phyloP scores from a whole-genome alignment of 2,888 invertebrate species.

The Acronicta aceris region DNA sequence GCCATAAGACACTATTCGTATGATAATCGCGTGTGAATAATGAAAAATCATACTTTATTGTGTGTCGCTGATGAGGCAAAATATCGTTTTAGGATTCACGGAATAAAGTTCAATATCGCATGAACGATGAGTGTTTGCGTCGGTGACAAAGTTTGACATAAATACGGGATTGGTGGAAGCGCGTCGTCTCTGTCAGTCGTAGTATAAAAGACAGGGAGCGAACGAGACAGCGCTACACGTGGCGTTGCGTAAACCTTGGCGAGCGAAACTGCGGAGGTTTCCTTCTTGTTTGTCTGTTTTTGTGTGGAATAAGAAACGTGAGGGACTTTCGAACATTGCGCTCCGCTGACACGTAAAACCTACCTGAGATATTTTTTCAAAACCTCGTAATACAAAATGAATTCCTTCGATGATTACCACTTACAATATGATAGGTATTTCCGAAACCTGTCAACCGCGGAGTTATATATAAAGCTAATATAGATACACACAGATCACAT shows the following conservation, averaged over 20 bases:
- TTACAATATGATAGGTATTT: too few species aligned
- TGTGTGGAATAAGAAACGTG: slow-evolving; percentile 26
- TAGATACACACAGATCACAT: too few species aligned
- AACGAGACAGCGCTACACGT: slow-evolving; percentile 21
- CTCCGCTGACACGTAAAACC: background rate
- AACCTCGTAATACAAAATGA: background rate
- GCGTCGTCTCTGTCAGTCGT: slow-evolving; percentile 20
- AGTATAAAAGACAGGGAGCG: background rate
- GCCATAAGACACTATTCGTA: slow-evolving; percentile 25
- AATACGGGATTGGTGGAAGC: slow-evolving; percentile 35
- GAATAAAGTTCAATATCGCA: slow-evolving; percentile 33
- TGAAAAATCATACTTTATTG: slow-evolving; percentile 43
- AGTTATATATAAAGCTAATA: too few species aligned
- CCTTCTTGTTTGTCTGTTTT: slow-evolving; percentile 41
- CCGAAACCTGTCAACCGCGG: too few species aligned
- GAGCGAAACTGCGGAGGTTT: slow-evolving; percentile 31
- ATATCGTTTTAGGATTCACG: background rate
- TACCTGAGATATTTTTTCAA: slow-evolving; percentile 2
- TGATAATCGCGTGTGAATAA: slow-evolving; percentile 40
- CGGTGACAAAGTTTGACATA: slow-evolving; percentile 51
- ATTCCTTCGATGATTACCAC: background rate
- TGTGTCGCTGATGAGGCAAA: slow-evolving; percentile 1
- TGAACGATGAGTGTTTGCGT: slow-evolving; percentile 13
- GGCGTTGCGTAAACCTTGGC: slow-evolving; percentile 22
- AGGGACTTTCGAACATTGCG: slow-evolving; percentile 24